Conservation (phyloP, 2,113 vertebrate species). For the Callorhinus ursinus region DNA sequence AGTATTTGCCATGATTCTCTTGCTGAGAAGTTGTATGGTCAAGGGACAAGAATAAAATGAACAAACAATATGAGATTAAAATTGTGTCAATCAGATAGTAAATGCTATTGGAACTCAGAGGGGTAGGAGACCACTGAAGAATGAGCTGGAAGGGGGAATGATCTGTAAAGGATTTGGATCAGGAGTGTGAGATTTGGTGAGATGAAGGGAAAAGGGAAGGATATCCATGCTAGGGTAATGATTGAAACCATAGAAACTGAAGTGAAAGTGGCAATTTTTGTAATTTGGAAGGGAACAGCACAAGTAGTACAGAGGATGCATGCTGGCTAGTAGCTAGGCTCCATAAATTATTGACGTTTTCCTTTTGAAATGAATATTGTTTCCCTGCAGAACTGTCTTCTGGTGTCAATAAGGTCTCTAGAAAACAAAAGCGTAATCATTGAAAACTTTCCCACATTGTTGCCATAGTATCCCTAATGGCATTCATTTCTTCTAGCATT, state of each 20-base stretch:
- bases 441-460: background rate
- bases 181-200: background rate
- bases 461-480: background rate
- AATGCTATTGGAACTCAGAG: background rate
- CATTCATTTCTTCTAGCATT: conserved; percentile 47
- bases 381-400: background rate
- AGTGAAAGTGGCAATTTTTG: background rate
- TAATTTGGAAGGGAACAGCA: background rate
- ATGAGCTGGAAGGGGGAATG: background rate
- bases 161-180: background rate
- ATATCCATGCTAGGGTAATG: background rate
- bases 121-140: background rate
- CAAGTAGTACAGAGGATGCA: background rate
- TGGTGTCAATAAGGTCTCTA: conserved; percentile 12
- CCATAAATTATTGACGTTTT: background rate
- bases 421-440: background rate
- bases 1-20: background rate
- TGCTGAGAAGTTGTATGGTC: background rate
- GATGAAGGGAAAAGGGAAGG: background rate
- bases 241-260: background rate
- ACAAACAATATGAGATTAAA: background rate
- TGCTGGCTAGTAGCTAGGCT: background rate
- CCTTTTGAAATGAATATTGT: conserved; percentile 38
- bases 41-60: background rate
- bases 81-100: background rate